Base-by-base conservation (phyloP, 2,797 vertebrate species). In the Argentina silus region DNA sequence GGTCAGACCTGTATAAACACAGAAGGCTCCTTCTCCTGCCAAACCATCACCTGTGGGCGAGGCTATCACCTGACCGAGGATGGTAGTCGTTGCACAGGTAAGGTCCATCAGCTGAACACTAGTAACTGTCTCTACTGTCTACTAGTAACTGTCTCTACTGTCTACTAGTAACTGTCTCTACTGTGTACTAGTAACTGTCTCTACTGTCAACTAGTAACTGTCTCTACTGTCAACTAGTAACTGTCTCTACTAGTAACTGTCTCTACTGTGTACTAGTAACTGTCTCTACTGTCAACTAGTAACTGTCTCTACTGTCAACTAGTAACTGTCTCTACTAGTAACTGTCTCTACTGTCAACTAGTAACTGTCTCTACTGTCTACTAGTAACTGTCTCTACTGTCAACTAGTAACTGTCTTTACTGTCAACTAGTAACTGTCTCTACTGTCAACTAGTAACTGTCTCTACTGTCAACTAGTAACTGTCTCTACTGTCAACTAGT, bases 1-100 rank as follows among this genome's bases (percentile, higher is more conserved):
- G 95, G 94, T 6, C 93, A 96, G 79, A 92, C 89, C 0, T 99
- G 97, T 51, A 87, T 96, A 75, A 99, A 99, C 91, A 96, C 94
- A 0, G 82, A 91, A 10, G 96, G 97, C 62, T 98, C 97, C 0
- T 97, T 91, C 68, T 90, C 82, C 1, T 99, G 97, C 14, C 93
- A 94, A 11, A 89, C 90, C 2, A 89, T 95, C 68, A 94, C 83
- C 81, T 99, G 97, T 82, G 95, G 94, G 15, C 91, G 93, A 50
- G 97, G 97, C 9, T 98, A 96, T 72, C 95, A 94, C 1, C 92
- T 97, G 17, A 94, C 87, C 0, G 92, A 93, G 67, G 95, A 96
- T 0, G 95, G 95, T n/a, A 93, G 88, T 0, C 95, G 88, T 72
- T 98, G 97, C 0, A 87, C 95, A 70, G 97, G 97, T 97, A 74